Evolutionary conservation across 2,888 invertebrate species (phyloP), one percentile per base, ranked within the genome.

Genomic region (Dendrolimus houi): DNA sequence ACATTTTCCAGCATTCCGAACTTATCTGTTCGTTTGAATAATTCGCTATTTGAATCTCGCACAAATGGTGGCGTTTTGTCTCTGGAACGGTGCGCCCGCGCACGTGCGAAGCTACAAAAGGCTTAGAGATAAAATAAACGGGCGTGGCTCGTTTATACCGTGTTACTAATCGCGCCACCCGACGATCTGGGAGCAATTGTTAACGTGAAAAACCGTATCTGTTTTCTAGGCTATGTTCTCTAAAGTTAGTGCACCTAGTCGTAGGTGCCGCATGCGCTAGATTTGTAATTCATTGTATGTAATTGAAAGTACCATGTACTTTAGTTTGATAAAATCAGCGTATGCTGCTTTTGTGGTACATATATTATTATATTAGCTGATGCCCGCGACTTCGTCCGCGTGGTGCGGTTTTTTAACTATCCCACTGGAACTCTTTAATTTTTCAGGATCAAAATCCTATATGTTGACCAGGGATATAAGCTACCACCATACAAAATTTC

Each of bases 151-250:
- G 55, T 52, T 52, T 53, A 8, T 66, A 73, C 74, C 77, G 66
- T 68, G 54, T 61, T 69, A 77, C 75, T 78, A 79, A 80, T 81
- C 72, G 70, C 64, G 73, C 77, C 80, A 69, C 75, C 77, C 74
- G 74, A 71, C 69, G 70, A 66, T 47, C 47, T 47, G 8, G 2
- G 47, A 7, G 12, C 47, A 47, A 29, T 47, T 47, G 47, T 47
- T 47, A 47, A 47, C 12, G 47, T 56, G 41, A 47, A 47, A 47
- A 47, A 47, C 12, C 47, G 47, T 47, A 47, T 47, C 9, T 47
- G 12, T 47, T 47, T 47, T 47, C 9, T 47, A 47, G 47, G 47
- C 12, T 47, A 47, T 10, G 47, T 47, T 47, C 12, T 12, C 12
- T 47, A 9, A 10, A 47, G 47, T 9, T 8, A 47, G 12, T 47